Conservation (phyloP, 2,797 vertebrate species). For the Erpetoichthys calabaricus region DNA sequence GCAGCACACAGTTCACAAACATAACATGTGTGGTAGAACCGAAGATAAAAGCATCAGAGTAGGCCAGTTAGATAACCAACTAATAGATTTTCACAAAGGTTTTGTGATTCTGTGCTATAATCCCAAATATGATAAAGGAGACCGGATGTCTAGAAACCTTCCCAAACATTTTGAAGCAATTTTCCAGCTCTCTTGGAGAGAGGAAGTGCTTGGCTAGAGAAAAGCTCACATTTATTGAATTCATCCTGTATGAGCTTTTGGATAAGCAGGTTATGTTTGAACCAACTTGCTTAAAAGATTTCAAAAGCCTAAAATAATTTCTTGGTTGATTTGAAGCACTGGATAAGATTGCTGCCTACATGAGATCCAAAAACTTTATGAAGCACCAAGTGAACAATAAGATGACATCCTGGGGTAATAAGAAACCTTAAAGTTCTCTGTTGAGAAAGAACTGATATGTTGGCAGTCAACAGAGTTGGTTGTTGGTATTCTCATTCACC, state of each 20-base stretch:
- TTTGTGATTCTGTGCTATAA: conserved; percentile 61
- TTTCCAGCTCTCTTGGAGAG: conserved; percentile 56
- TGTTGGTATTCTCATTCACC: too few relatives aligned
- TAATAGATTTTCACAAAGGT: conserved; percentile 74
- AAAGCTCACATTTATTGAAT: conserved; percentile 86
- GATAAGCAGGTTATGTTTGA: conserved; percentile 76
- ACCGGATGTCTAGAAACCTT: conserved; percentile 35
- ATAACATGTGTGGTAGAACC: conserved; percentile 63
- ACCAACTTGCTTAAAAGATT: conserved; percentile 65
- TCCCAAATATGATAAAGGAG: conserved; percentile 53
- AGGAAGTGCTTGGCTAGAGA: conserved; percentile 80
- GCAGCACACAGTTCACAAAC: conserved; percentile 71
- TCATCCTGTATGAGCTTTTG: conserved; percentile 75
- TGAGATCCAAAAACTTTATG: conserved; percentile 67
- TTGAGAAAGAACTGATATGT: too few relatives aligned
- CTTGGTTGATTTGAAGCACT: conserved; percentile 69
- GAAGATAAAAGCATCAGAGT: conserved; percentile 66
- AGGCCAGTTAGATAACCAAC: conserved; percentile 77
- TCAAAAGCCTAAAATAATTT: conserved; percentile 67
- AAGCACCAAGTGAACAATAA: conserved; percentile 79
- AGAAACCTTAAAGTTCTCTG: conserved; percentile 38
- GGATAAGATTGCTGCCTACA: conserved; percentile 72
- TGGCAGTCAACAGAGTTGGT: too few relatives aligned
- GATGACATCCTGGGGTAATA: conserved; percentile 79
- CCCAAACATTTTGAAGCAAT: conserved; percentile 47